Percentiles rank a stretch among this genome's conserved stretches.
phyloP scores from a whole-genome alignment of 2,113 vertebrate genomes.

The Choloepus hoffmanni region DNA sequence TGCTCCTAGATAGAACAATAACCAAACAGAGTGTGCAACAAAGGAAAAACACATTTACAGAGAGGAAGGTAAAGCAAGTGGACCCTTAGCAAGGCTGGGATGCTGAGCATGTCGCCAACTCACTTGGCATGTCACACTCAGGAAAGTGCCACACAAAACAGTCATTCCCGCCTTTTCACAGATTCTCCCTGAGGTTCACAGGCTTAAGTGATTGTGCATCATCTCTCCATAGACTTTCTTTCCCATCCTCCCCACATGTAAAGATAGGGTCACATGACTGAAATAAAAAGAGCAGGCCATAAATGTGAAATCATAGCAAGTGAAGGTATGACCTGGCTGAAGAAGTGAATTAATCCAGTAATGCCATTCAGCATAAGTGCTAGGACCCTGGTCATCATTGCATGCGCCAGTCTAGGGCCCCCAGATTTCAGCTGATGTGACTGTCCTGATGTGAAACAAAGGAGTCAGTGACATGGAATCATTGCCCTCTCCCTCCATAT shows the following conservation, averaged over 20 bases:
- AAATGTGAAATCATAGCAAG: neutral
- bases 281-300: neutral
- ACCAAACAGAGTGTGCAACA: neutral
- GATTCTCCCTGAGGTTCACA: neutral
- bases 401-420: accelerated
- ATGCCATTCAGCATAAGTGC: accelerated
- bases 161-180: neutral
- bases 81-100: neutral
- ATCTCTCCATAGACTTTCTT: neutral
- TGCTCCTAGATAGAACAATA: neutral
- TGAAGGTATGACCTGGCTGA: neutral
- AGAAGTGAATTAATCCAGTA: neutral
- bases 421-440: accelerated
- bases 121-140: neutral
- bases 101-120: accelerated
- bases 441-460: neutral
- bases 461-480: neutral
- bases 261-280: neutral
- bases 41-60: neutral
- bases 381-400: neutral
- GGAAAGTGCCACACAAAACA: neutral
- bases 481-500: neutral
- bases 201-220: neutral
- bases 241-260: neutral
- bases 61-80: neutral